Evolutionary conservation across 1,140 invertebrate genomes (phyloP), one percentile per base, ranked within the genome.

Genomic region (Brachionus manjavacas): DNA sequence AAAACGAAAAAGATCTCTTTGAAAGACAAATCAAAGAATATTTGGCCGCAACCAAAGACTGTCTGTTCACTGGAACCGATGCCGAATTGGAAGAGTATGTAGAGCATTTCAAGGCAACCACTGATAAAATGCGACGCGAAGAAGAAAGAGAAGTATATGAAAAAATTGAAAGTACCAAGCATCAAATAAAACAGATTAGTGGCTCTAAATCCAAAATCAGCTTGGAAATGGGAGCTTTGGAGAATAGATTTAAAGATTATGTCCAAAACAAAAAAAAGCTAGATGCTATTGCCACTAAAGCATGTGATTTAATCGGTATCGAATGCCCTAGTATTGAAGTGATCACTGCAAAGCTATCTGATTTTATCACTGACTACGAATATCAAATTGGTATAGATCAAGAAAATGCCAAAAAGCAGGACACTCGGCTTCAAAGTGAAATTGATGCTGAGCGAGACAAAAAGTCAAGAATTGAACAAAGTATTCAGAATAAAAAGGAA

Each of bases 251-350:
- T 84, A 88, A 87, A 43, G 60, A 86, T 2, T 84, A 90, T 14
- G 91, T 92, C 86, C 84, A 85, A 1, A 86, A 88, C 84, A 90
- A 92, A 68, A 90, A 39, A 23, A n/a, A 39, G 23, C 43, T 80
- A 25, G 12, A 14, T 4, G 74, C 81, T 3, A 14, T 85, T 46
- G 23, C 7, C 11, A 35, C 81, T 43, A 60, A 41, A 64, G 39
- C 78, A 60, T 41, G 8, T 64, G 31, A 60, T 60, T 8, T 80
- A 9, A 39, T 41, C 16, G 16, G n/a, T 7, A 20, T 76, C 3
- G 23, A 49, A 20, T 11, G 23, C 4, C 41, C 16, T 41, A 55
- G 41, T 11, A 4, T 11, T 0, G 28, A 80, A 35, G 2, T 16
- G 20, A 20, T 16, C 7, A 31, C 35, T 9, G 3, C 49, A 49